Percentiles rank a stretch among this genome's conserved stretches.
Conservation (phyloP, 2,797 vertebrate genomes). For the Leptatherina wallacei region DNA sequence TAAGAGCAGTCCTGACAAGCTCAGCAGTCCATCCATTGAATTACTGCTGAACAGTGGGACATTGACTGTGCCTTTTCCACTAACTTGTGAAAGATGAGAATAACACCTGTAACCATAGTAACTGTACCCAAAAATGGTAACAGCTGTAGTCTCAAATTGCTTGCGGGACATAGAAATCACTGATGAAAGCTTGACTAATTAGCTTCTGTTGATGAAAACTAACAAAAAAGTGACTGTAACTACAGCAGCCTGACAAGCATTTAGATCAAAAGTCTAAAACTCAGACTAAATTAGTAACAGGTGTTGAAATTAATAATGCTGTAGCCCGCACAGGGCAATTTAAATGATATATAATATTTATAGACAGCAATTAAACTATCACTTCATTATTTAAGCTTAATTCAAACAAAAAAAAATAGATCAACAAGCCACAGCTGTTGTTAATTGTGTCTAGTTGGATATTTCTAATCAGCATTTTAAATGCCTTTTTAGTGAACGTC, state of each 20-base stretch:
- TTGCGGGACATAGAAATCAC: neutral
- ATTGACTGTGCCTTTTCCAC: constrained; percentile 10
- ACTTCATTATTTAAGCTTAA: neutral
- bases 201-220: neutral
- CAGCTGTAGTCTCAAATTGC: constrained; percentile 7
- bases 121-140: neutral
- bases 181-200: neutral
- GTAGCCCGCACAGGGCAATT: neutral
- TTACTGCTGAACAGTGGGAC: constrained; percentile 10
- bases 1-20: neutral
- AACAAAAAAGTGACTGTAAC: constrained; percentile 3
- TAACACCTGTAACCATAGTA: constrained; percentile 18
- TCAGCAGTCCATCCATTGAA: constrained; percentile 13
- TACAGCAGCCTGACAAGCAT: neutral
- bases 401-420: too few species aligned
- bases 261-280: neutral
- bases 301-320: neutral
- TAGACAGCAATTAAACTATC: neutral
- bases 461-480: too few species aligned
- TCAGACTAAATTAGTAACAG: neutral
- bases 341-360: neutral
- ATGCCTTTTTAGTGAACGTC: too few species aligned
- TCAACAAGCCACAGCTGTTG: too few species aligned
- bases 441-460: too few species aligned
- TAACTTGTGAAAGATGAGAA: constrained; percentile 9